Conservation (phyloP, 2,113 vertebrate species). For the Gymnogyps californianus region DNA sequence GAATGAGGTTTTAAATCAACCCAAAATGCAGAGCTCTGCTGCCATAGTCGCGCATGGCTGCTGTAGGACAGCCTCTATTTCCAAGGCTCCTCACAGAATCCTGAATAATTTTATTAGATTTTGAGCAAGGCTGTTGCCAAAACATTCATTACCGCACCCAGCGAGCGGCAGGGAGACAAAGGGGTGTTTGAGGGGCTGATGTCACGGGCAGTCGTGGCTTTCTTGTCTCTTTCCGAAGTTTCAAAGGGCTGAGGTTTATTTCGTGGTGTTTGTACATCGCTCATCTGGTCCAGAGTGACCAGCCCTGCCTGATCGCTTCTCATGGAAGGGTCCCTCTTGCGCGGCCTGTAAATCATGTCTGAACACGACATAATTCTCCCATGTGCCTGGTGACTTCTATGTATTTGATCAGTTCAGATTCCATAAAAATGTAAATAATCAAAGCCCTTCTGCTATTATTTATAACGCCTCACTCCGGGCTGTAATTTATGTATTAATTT, state of each 20-base stretch:
- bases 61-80: conserved; percentile 46
- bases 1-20: conserved; percentile 68
- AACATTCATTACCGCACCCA: background rate
- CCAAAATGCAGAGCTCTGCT: conserved; percentile 4
- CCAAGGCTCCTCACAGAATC: conserved; percentile 28
- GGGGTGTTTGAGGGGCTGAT: background rate
- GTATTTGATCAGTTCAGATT: conserved; percentile 75
- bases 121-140: conserved; percentile 42
- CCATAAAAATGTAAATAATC: conserved; percentile 84
- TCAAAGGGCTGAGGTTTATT: background rate
- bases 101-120: conserved; percentile 45
- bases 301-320: conserved; percentile 41
- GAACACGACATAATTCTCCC: conserved; percentile 72
- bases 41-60: background rate
- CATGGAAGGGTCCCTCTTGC: conserved; percentile 54
- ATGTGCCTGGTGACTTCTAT: conserved; percentile 66
- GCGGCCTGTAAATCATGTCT: conserved; percentile 69
- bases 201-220: background rate
- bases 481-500: conserved; percentile 80
- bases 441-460: conserved; percentile 74
- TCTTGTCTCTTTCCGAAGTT: background rate
- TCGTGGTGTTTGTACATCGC: background rate
- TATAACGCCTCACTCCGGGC: conserved; percentile 63
- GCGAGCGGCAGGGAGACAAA: background rate
- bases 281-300: conserved; percentile 60